These are phyloP conservation scores for Drosophila neotestacea DNA, from an alignment of 2,888 invertebrate genomes.

Conservation along the genomic window DNA sequence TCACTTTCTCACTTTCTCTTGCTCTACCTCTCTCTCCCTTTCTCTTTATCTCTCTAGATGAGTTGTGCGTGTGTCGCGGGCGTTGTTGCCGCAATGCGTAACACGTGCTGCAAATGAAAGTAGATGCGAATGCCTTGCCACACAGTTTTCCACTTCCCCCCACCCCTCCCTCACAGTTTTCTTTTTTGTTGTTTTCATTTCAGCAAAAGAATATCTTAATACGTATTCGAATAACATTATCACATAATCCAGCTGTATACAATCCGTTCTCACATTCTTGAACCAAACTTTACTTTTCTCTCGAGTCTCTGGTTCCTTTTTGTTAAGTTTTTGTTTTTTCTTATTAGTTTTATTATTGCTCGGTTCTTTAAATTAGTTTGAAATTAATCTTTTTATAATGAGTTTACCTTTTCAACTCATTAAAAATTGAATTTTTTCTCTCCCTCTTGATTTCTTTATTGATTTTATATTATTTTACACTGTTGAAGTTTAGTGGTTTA, in stretches of 20 bases:
- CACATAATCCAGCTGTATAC: not conserved
- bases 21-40: not conserved
- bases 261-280: not conserved
- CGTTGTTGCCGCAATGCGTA: conserved; percentile 61
- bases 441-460: too few relatives aligned
- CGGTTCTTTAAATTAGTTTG: too few relatives aligned
- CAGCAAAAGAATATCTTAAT: conserved; percentile 6
- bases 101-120: conserved; percentile 63
- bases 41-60: not conserved
- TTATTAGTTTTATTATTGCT: too few relatives aligned
- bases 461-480: too few relatives aligned
- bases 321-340: not conserved
- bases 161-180: not conserved
- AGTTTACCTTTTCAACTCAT: too few relatives aligned
- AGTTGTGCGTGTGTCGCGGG: conserved; percentile 28
- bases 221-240: not conserved
- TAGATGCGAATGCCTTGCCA: conserved; percentile 32
- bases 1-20: too few relatives aligned
- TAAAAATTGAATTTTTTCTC: too few relatives aligned
- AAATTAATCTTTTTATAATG: too few relatives aligned
- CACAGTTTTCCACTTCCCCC: conserved; percentile 7
- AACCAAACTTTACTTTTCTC: not conserved
- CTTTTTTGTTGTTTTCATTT: not conserved
- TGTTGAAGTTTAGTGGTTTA: too few relatives aligned
- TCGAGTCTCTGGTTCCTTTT: not conserved